Evolutionary conservation across 2,113 vertebrate species (phyloP).

Genomic region (Callipepla californica): DNA sequence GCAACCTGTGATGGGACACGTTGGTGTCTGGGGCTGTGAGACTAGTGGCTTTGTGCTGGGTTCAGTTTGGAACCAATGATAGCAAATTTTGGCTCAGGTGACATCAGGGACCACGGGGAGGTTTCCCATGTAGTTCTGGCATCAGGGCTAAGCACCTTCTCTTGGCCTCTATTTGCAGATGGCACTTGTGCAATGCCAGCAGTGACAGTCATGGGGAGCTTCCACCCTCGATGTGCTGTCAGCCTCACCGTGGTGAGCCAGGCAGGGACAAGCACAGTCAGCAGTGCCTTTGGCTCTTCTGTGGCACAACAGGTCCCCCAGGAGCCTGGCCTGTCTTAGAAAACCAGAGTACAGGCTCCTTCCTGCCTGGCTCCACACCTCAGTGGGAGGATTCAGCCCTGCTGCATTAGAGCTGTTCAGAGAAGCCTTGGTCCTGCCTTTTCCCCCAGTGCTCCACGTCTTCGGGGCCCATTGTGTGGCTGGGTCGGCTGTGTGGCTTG

Average conservation of each 20-base stretch:
- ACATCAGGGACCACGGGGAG: neutral
- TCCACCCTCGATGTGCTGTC: accelerated
- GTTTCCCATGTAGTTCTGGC: neutral
- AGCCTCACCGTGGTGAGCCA: neutral
- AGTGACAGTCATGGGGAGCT: neutral
- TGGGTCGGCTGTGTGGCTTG: neutral
- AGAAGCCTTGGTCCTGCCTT: neutral
- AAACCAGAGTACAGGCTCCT: neutral
- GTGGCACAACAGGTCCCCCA: accelerated
- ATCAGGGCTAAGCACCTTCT: neutral
- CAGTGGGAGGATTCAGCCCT: neutral
- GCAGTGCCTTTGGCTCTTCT: neutral
- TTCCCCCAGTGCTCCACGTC: accelerated
- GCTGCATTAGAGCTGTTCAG: neutral
- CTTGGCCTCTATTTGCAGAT: neutral
- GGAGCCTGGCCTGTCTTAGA: neutral
- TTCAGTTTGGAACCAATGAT: neutral
- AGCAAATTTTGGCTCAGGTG: neutral
- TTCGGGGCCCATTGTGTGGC: neutral
- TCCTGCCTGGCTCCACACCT: neutral
- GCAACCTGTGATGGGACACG: neutral
- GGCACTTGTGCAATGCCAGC: neutral
- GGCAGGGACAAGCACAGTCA: neutral
- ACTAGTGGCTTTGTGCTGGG: neutral
- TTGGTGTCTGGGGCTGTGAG: neutral